Conservation (phyloP, 2,888 invertebrate species). For the Acleris literana region DNA sequence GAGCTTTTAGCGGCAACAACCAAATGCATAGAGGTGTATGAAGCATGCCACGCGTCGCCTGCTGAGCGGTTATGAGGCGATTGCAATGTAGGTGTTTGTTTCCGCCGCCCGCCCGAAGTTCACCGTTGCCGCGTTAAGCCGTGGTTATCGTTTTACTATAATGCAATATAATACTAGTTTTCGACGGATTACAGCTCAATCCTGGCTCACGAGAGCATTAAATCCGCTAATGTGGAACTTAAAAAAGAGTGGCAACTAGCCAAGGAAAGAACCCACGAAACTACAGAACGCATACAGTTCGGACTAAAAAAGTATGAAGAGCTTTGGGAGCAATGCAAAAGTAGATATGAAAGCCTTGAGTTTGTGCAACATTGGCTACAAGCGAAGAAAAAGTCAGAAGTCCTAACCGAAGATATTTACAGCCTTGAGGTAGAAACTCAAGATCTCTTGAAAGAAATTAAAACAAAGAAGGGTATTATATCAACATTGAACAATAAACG, state of each 20-base stretch:
- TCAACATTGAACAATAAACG: constrained; percentile 50
- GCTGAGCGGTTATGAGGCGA: too few species aligned
- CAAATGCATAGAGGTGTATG: too few species aligned
- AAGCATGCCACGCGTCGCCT: too few species aligned
- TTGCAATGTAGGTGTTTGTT: too few species aligned
- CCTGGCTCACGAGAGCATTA: constrained; percentile 57
- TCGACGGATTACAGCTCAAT: constrained; percentile 52
- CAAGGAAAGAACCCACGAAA: constrained; percentile 55
- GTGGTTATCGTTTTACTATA: too few species aligned
- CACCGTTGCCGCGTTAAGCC: too few species aligned
- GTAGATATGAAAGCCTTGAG: constrained; percentile 64
- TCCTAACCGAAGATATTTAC: constrained; percentile 48
- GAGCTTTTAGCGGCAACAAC: too few species aligned
- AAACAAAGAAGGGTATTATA: constrained; percentile 48
- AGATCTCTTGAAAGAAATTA: constrained; percentile 48
- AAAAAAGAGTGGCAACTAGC: constrained; percentile 60
- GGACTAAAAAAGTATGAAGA: constrained; percentile 66
- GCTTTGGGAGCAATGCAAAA: constrained; percentile 61
- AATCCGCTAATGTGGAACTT: constrained; percentile 61
- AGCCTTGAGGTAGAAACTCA: constrained; percentile 49
- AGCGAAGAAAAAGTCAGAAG: constrained; percentile 47
- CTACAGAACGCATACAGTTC: constrained; percentile 51
- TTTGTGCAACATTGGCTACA: constrained; percentile 59
- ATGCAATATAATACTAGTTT: background rate
- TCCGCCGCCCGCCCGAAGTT: too few species aligned